Evolutionary conservation across 2,888 invertebrate species (phyloP).

Genomic region (Epinotia demarniana): DNA sequence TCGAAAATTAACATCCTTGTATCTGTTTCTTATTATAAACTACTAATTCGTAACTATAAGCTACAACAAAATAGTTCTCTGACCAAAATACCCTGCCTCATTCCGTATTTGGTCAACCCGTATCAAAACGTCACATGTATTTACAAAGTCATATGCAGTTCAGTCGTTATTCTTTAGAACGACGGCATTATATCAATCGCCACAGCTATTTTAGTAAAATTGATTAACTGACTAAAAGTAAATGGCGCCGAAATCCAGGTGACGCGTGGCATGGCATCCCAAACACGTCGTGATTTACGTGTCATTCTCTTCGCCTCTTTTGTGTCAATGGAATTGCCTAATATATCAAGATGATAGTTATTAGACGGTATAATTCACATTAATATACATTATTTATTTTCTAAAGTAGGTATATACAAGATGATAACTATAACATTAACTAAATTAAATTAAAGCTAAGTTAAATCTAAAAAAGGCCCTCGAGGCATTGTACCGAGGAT

Average conservation of each 20-base stretch:
- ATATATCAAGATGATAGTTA: conserved; percentile 32
- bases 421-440: too few relatives aligned
- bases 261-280: conserved; percentile 36
- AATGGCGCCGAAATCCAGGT: conserved; percentile 40
- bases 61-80: conserved; percentile 2
- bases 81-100: background rate
- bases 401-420: too few relatives aligned
- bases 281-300: conserved; percentile 36
- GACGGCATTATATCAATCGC: conserved; percentile 23
- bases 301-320: conserved; percentile 18
- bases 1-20: background rate
- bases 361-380: conserved; percentile 2
- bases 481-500: too few relatives aligned
- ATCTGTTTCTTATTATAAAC: background rate
- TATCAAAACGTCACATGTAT: background rate
- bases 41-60: background rate
- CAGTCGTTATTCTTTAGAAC: background rate
- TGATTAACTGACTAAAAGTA: conserved; percentile 39
- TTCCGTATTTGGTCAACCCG: background rate
- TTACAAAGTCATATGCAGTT: background rate
- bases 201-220: conserved; percentile 39
- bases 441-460: too few relatives aligned
- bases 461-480: too few relatives aligned
- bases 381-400: too few relatives aligned
- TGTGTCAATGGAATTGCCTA: conserved; percentile 6